Base-by-base conservation (phyloP, 2,888 invertebrate species). In the Drosophila yooni region DNA sequence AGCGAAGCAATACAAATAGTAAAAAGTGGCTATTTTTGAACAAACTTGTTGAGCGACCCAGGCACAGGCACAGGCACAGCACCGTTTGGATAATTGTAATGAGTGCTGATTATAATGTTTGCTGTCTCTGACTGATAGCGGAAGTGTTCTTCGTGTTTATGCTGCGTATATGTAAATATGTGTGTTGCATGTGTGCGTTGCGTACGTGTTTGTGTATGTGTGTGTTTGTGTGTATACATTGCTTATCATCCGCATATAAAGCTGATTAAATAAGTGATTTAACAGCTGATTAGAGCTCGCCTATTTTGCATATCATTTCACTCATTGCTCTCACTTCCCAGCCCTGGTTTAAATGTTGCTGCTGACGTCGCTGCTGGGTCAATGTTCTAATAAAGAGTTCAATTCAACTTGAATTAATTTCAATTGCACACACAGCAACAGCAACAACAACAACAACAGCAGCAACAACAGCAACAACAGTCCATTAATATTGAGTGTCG, bases 331-430 rank as follows among this genome's bases (percentile, higher is more conserved):
- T 46, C 4, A 4, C 18, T 61, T 38, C 7, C 15, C 27, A 40
- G 21, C 58, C 27, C 31, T 56, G 36, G 27, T 13, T 38, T n/a
- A 3, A 15, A 18, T 21, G 10, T 50, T 13, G 25, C 13, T 40
- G 46, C 46, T 46, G 46, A 52, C 27, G 52, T 57, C 36, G 38
- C 13, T 48, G 58, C 56, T 78, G 88, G 91, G 89, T 88, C 88
- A 88, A 88, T 80, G 88, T 76, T 90, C 90, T 80, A 83, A 88
- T 81, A 88, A 83, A 79, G 80, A 77, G 79, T 90, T 88, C 81
- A 78, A 91, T 90, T 90, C 79, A 79, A 82, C 68, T 86, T 83
- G 87, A 88, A 91, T 88, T 90, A 83, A 87, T 88, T 86, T 88
- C 91, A 91, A 88, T 88, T 91, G 85, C 82, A 81, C 62, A 75